Conservation (phyloP, 2,888 invertebrate species). For the Scaptomyza reducta region DNA sequence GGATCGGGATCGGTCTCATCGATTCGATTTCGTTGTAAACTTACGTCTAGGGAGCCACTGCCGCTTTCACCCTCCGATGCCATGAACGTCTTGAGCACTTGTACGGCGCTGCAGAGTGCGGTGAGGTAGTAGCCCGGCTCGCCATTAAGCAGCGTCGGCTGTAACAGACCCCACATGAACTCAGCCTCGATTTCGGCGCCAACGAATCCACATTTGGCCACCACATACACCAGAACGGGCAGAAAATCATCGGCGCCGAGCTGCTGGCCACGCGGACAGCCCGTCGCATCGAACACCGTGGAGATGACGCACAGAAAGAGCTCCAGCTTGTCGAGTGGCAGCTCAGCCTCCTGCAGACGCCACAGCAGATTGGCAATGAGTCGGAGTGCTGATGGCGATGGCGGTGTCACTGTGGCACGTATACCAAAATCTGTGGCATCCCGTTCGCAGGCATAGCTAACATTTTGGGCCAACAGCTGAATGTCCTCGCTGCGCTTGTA, state of each 20-base stretch:
- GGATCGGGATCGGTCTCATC: background rate
- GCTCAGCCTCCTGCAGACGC: slow-evolving; percentile 94
- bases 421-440: slow-evolving; percentile 83
- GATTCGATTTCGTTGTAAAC: slow-evolving; percentile 32
- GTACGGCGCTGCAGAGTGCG: slow-evolving; percentile 95
- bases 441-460: slow-evolving; percentile 83
- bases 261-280: slow-evolving; percentile 83
- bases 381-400: slow-evolving; percentile 90
- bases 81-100: slow-evolving; percentile 84
- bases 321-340: slow-evolving; percentile 96
- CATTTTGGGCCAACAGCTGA: slow-evolving; percentile 86
- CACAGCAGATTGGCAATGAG: slow-evolving; percentile 91
- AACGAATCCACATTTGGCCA: slow-evolving; percentile 94
- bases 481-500: slow-evolving; percentile 91
- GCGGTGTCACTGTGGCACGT: slow-evolving; percentile 89
- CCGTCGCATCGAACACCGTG: slow-evolving; percentile 91
- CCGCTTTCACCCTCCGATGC: slow-evolving; percentile 83
- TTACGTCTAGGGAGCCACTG: slow-evolving; percentile 84
- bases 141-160: slow-evolving; percentile 94
- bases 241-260: slow-evolving; percentile 95
- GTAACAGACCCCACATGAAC: slow-evolving; percentile 97
- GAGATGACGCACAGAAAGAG: slow-evolving; percentile 95
- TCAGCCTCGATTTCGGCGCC: slow-evolving; percentile 98
- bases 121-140: slow-evolving; percentile 98
- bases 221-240: slow-evolving; percentile 95